Base-by-base conservation (phyloP, 2,888 invertebrate species). In the Stenolophus ochropezus region DNA sequence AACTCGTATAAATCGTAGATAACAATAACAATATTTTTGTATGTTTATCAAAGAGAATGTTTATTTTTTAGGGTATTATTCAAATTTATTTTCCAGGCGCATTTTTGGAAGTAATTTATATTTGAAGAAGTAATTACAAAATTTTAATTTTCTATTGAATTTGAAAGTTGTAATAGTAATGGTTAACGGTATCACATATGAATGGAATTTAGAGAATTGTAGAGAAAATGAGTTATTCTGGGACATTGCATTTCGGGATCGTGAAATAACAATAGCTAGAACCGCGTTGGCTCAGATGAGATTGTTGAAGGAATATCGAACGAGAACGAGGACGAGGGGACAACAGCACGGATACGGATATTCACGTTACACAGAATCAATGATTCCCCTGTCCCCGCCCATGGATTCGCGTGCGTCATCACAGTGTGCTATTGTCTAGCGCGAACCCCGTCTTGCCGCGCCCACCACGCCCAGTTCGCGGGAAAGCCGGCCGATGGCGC, bases 321-420 rank as follows among this genome's bases (percentile, higher is more conserved):
- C 65, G 33, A 42, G 33, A 42, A 42, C 33, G 33, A 42, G 33
- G 11, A 42, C 33, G 33, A 69, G 79, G 79, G 69, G 69, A 18
- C 51, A 18, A 33, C 65, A 69, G 18, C 65, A 69, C 33, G 33
- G 33, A 69, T 27, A 69, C 33, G 25, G 27, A 33, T 27, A 33
- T 65, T 65, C 73, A 49, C 23, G 74, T 25, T 53, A 51, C 71
- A 42, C 61, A 61, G 81, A 81, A 81, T 81, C 81, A 75, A 81
- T 81, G 81, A 75, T 61, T 81, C 75, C 56, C 23, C 25, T 16
- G 33, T 18, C 33, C 33, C 42, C 71, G 21, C 65, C 65, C 25
- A 27, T 20, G 11, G 58, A 65, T 75, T 58, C 75, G 81, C 74
- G 81, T 81, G 81, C 81, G 81, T 81, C 81, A 81, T 75, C 74